Base-by-base conservation (phyloP, 2,113 vertebrate species). In the Pogona vitticeps region DNA sequence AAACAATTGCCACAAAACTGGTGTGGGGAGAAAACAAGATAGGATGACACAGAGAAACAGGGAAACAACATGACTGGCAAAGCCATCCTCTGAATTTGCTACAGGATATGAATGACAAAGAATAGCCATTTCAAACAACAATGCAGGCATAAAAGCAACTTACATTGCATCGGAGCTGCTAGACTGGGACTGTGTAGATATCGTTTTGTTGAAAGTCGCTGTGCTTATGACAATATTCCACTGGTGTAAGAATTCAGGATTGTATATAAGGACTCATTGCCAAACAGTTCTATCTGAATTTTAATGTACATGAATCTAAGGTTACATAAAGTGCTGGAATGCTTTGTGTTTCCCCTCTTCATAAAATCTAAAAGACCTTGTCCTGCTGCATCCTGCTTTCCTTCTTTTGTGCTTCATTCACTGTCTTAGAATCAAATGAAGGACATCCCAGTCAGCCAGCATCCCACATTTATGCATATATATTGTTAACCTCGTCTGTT, bases 401-500 rank as follows among this genome's bases (percentile, higher is more conserved):
- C 58, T 73, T 79, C 28, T 46, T 86, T 71, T 85, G 33, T 72
- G 15, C 36, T 42, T 8, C 40, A 36, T 7, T 61, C 23, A 42
- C 70, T 58, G 36, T 26, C 18, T 80, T 80, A 52, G 33, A 77
- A 67, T 77, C 52, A 77, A 26, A 42, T 46, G 58, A 83, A 71
- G 38, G 81, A 42, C 68, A 84, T 71, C 83, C 59, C 76, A 83
- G 65, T 72, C 84, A 71, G 33, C 56, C 36, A 28, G 33, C 76
- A 72, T 61, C 36, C 56, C 68, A 61, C 58, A 46, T 72, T 73
- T 61, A 33, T 72, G 56, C 76, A 61, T 58, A 42, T 42, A 80
- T 72, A 72, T 84, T 65, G 80, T 77, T 83, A 90, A 86, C 71
- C 42, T 86, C 36, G 58, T 87, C 88, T 90, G 88, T 84, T 80